Conservation (phyloP, 2,797 vertebrate genomes). For the Takifugu rubripes region DNA sequence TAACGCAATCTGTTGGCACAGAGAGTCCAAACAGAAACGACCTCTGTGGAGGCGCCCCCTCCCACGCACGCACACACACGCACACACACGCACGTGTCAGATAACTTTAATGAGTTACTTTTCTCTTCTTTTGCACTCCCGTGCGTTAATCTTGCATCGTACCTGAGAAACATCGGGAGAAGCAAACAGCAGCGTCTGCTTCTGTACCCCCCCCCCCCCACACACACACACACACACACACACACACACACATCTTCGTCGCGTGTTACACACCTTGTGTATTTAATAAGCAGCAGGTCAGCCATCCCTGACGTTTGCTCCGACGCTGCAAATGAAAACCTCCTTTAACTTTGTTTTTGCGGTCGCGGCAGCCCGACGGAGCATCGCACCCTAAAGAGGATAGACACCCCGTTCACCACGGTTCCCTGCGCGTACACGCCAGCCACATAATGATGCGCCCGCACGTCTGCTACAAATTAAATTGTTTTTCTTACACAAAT, state of each 20-base stretch:
- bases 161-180: slow-evolving; percentile 22
- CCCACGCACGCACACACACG: neutral
- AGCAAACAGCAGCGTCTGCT: too few species aligned
- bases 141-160: slow-evolving; percentile 34
- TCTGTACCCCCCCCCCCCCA: slow-evolving; percentile 3
- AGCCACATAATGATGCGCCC: slow-evolving; percentile 20
- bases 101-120: slow-evolving; percentile 51
- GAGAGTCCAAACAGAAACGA: slow-evolving; percentile 36
- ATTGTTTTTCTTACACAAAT: slow-evolving; percentile 30
- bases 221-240: too few species aligned
- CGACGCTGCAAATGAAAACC: slow-evolving; percentile 54
- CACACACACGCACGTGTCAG: neutral
- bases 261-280: slow-evolving; percentile 37
- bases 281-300: slow-evolving; percentile 56
- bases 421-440: slow-evolving; percentile 17
- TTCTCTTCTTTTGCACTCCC: slow-evolving; percentile 20
- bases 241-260: slow-evolving; percentile 36
- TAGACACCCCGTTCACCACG: slow-evolving; percentile 22
- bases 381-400: slow-evolving; percentile 33
- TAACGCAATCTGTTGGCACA: slow-evolving; percentile 23
- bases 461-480: slow-evolving; percentile 17
- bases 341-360: slow-evolving; percentile 48
- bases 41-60: slow-evolving; percentile 30
- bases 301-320: slow-evolving; percentile 60
- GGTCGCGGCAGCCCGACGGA: slow-evolving; percentile 37